A percentile compares a stretch with the other conserved stretches of the same genome.
Conservation (phyloP, 2,888 invertebrate genomes). For the Eupithecia subumbrata region DNA sequence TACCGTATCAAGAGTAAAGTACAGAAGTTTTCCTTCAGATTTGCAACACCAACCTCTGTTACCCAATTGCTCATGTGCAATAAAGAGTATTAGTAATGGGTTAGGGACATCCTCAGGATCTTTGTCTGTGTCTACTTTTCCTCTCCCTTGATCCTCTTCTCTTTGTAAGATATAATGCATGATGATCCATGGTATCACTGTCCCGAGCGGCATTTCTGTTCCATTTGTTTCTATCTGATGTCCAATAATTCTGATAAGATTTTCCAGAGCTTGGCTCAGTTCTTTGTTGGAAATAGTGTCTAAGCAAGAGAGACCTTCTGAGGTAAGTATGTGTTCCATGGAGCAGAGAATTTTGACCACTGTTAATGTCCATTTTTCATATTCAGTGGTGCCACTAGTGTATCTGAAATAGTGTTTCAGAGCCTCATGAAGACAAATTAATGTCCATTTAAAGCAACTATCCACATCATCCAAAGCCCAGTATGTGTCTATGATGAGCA, state of each 20-base stretch:
- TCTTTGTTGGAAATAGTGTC: constrained; percentile 84
- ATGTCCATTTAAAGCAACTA: constrained; percentile 90
- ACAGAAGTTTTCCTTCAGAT: constrained; percentile 90
- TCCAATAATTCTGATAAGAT: constrained; percentile 89
- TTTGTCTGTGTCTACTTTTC: constrained; percentile 73
- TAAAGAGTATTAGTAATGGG: constrained; percentile 90
- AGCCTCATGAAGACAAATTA: constrained; percentile 90
- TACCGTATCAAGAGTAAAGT: constrained; percentile 90
- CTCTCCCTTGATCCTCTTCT: constrained; percentile 88
- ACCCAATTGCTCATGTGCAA: constrained; percentile 93
- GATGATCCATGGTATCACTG: constrained; percentile 92
- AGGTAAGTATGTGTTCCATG: constrained; percentile 75
- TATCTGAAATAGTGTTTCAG: constrained; percentile 85
- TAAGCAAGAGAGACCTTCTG: constrained; percentile 75
- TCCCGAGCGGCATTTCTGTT: constrained; percentile 87
- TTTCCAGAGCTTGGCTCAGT: constrained; percentile 87
- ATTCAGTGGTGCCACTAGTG: constrained; percentile 73
- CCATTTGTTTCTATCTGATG: constrained; percentile 90
- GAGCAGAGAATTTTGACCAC: constrained; percentile 76
- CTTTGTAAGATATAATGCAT: constrained; percentile 91
- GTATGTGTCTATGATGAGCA: constrained; percentile 86
- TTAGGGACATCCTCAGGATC: constrained; percentile 86
- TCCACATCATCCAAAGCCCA: constrained; percentile 85
- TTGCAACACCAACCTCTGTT: constrained; percentile 90
- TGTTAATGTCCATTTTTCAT: constrained; percentile 76